Conservation (phyloP, 2,113 vertebrate genomes). For the Callionymus lyra region DNA sequence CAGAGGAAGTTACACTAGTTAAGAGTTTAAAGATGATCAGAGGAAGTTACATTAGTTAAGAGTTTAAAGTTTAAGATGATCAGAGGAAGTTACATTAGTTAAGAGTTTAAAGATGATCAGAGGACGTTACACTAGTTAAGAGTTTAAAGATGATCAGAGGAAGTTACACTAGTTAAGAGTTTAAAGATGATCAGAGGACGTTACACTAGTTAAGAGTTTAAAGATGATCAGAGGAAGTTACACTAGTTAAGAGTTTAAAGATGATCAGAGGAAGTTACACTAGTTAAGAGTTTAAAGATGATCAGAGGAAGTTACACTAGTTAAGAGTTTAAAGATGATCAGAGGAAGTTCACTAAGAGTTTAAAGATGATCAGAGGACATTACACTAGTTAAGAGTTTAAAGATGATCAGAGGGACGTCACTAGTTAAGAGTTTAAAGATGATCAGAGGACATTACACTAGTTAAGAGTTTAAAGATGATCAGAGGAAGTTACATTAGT, state of each 20-base stretch:
- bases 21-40: slow-evolving; percentile 58
- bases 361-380: slow-evolving; percentile 56
- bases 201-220: slow-evolving; percentile 63
- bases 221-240: slow-evolving; percentile 56
- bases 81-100: slow-evolving; percentile 61
- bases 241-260: slow-evolving; percentile 63
- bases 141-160: slow-evolving; percentile 57
- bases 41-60: slow-evolving; percentile 62
- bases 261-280: slow-evolving; percentile 57
- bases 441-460: slow-evolving; percentile 58
- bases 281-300: slow-evolving; percentile 61
- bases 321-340: slow-evolving; percentile 60
- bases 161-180: slow-evolving; percentile 63
- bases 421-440: slow-evolving; percentile 63
- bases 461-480: slow-evolving; percentile 61
- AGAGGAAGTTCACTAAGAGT: slow-evolving; percentile 61
- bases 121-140: slow-evolving; percentile 62
- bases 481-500: slow-evolving; percentile 60
- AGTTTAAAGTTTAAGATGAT: slow-evolving; percentile 59
- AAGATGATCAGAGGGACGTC: no score
- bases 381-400: slow-evolving; percentile 63
- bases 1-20: slow-evolving; percentile 60
- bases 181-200: slow-evolving; percentile 57
- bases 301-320: slow-evolving; percentile 59
- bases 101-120: slow-evolving; percentile 58